Conservation (phyloP, 2,797 vertebrate species). For the Poecilia velifera region DNA sequence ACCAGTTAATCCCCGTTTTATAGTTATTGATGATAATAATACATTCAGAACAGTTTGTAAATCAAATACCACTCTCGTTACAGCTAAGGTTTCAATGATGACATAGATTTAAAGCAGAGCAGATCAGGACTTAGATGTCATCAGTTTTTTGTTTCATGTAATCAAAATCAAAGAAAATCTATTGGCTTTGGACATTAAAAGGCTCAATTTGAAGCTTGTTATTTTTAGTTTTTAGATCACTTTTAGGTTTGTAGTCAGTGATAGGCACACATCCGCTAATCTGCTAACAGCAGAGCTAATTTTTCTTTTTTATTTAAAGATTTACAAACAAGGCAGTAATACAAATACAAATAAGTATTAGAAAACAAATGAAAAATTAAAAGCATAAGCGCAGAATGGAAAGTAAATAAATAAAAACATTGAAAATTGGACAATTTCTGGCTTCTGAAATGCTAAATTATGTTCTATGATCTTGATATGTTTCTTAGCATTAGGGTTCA, state of each 20-base stretch:
- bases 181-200: background rate
- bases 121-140: background rate
- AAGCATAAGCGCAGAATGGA: no score
- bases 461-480: no score
- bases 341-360: no score
- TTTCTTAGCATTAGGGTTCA: no score
- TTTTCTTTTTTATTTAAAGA: background rate
- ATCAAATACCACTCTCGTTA: background rate
- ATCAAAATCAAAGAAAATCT: background rate
- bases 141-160: background rate
- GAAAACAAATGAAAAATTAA: no score
- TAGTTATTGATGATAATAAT: background rate
- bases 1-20: background rate
- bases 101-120: background rate
- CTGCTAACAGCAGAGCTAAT: background rate
- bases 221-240: background rate
- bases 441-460: no score
- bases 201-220: background rate
- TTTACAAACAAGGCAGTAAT: no score
- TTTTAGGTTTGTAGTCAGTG: background rate
- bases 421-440: no score
- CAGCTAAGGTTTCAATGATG: no score
- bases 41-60: background rate
- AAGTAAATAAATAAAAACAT: no score
- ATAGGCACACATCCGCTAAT: background rate